These are phyloP conservation scores for Nasonia longicornis DNA, from an alignment of 1,140 invertebrate genomes.

Conservation along the genomic window DNA sequence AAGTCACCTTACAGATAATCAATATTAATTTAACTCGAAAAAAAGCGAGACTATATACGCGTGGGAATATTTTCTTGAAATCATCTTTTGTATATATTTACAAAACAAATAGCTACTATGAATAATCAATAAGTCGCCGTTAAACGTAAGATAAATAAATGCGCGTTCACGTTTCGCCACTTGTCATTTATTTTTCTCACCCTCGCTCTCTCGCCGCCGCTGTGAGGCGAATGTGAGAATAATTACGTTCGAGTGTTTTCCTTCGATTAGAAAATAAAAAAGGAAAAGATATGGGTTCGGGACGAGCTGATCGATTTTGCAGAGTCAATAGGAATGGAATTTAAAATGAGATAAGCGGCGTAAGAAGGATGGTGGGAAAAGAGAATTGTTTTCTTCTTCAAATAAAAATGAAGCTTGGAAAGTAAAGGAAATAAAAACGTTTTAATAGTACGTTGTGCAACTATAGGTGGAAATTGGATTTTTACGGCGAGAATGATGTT, in stretches of 20 bases:
- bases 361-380: neutral
- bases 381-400: neutral
- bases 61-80: too few relatives aligned
- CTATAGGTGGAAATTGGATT: too few relatives aligned
- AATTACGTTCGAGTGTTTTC: constrained; percentile 52
- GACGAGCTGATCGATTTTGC: constrained; percentile 49
- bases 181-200: neutral
- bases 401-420: too few relatives aligned
- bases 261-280: constrained; percentile 51
- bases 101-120: neutral
- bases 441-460: too few relatives aligned
- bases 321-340: constrained; percentile 22
- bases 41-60: neutral
- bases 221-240: constrained; percentile 48
- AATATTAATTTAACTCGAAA: constrained; percentile 61
- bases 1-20: constrained; percentile 53
- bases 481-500: too few relatives aligned
- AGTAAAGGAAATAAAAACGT: too few relatives aligned
- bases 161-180: neutral
- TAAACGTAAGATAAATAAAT: neutral
- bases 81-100: neutral
- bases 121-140: neutral
- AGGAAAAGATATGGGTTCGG: constrained; percentile 7
- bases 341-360: constrained; percentile 12
- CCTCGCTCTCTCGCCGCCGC: neutral